These are phyloP conservation scores for Stenolophus ochropezus DNA, from an alignment of 2,888 invertebrate genomes.

Conservation along the genomic window DNA sequence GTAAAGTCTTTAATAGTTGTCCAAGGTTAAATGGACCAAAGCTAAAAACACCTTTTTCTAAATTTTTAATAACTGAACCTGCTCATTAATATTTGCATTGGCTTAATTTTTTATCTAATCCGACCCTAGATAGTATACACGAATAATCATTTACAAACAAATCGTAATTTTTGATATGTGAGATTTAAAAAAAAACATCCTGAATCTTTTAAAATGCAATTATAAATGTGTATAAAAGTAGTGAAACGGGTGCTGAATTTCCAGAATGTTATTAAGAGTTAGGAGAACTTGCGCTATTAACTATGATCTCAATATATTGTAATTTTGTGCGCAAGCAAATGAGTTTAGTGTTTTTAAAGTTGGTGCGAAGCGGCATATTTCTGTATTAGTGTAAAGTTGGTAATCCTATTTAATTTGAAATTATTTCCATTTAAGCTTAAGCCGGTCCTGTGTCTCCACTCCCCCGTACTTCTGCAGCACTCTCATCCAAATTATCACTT, in stretches of 20 bases:
- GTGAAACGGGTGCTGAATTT: not conserved
- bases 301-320: not conserved
- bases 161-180: no score
- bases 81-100: no score
- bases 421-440: slow-evolving; percentile 34
- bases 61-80: no score
- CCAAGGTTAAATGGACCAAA: no score
- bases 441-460: not conserved
- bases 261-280: not conserved
- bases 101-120: no score
- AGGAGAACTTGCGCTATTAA: not conserved
- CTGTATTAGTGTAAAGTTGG: not conserved
- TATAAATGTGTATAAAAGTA: not conserved
- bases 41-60: no score
- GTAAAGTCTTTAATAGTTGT: no score
- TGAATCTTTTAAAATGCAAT: no score
- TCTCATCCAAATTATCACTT: slow-evolving; percentile 70
- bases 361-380: slow-evolving; percentile 7
- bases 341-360: not conserved
- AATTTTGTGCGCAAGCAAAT: not conserved
- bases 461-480: slow-evolving; percentile 64
- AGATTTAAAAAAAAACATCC: no score
- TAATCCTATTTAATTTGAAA: slow-evolving; percentile 38
- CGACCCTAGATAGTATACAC: no score
- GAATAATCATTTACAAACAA: no score